These are phyloP conservation scores for Rhopalosiphum nymphaeae DNA, from an alignment of 2,888 invertebrate species.

Conservation along the genomic window DNA sequence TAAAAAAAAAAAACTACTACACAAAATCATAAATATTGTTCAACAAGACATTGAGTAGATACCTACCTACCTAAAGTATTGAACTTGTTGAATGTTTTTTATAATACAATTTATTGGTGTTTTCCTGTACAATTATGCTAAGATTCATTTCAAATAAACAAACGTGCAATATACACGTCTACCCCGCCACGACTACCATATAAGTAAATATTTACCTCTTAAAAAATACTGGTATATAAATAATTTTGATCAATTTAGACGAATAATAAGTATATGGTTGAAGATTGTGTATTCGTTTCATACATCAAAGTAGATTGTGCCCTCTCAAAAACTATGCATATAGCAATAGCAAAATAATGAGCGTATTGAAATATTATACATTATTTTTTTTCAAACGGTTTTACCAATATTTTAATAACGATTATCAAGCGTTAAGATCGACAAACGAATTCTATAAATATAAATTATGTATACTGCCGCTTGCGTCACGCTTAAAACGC, in stretches of 20 bases:
- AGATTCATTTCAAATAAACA: not conserved
- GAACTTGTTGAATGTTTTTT: not conserved
- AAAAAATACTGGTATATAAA: not conserved
- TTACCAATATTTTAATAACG: slow-evolving; percentile 7
- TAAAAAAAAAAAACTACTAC: not conserved
- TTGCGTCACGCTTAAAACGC: slow-evolving; percentile 7
- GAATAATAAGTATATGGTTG: not conserved
- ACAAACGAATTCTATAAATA: slow-evolving; percentile 21
- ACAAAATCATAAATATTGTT: not conserved
- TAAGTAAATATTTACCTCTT: not conserved
- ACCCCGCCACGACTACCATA: not conserved
- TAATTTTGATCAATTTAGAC: not conserved
- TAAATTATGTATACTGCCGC: not conserved
- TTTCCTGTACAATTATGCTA: not conserved
- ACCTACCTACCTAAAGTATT: not conserved
- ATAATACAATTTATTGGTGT: not conserved
- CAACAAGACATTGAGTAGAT: not conserved
- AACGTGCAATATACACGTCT: not conserved
- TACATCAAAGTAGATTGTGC: not conserved
- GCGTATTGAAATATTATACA: not conserved
- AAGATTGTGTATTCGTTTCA: not conserved
- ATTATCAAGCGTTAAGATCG: not conserved
- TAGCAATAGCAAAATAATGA: not conserved
- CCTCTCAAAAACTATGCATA: not conserved
- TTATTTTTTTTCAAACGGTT: not conserved